Evolutionary conservation across 2,888 invertebrate genomes (phyloP).

Genomic region (Caenorhabditis auriculariae): DNA sequence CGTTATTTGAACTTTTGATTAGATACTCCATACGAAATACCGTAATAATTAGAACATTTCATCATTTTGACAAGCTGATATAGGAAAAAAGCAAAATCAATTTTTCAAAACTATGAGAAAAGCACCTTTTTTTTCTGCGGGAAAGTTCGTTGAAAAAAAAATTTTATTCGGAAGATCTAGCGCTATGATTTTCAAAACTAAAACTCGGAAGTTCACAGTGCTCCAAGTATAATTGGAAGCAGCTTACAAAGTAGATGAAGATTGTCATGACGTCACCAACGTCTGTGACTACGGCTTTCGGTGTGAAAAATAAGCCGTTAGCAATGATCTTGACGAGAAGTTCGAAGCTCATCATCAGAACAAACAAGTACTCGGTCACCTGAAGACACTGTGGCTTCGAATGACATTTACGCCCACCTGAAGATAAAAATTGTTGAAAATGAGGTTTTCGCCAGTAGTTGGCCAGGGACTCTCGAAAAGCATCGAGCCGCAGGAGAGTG

Average conservation of each 20-base stretch:
- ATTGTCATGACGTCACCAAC: slow-evolving; percentile 96
- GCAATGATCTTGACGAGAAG: slow-evolving; percentile 91
- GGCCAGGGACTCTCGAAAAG: slow-evolving; percentile 92
- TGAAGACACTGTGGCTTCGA: slow-evolving; percentile 41
- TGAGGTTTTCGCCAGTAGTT: slow-evolving; percentile 68
- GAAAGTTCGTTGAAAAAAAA: background rate
- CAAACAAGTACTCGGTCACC: slow-evolving; percentile 91
- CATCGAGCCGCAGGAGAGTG: slow-evolving; percentile 95
- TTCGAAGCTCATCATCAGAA: slow-evolving; percentile 96
- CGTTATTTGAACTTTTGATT: background rate
- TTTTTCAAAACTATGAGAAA: too few relatives aligned
- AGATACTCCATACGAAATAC: too few relatives aligned
- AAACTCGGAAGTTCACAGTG: too few relatives aligned
- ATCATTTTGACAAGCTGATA: too few relatives aligned
- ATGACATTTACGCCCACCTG: slow-evolving; percentile 70
- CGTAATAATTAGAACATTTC: too few relatives aligned
- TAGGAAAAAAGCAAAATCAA: too few relatives aligned
- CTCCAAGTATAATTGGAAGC: too few relatives aligned
- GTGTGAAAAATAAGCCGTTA: slow-evolving; percentile 96
- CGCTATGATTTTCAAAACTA: too few relatives aligned
- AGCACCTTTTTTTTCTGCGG: background rate
- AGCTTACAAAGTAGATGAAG: slow-evolving; percentile 88
- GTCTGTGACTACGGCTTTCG: slow-evolving; percentile 93
- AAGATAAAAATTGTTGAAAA: slow-evolving; percentile 87
- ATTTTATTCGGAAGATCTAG: too few relatives aligned